Evolutionary conservation across 2,888 invertebrate genomes (phyloP), one percentile per base, ranked within the genome.

Genomic region (Heliconius sara): DNA sequence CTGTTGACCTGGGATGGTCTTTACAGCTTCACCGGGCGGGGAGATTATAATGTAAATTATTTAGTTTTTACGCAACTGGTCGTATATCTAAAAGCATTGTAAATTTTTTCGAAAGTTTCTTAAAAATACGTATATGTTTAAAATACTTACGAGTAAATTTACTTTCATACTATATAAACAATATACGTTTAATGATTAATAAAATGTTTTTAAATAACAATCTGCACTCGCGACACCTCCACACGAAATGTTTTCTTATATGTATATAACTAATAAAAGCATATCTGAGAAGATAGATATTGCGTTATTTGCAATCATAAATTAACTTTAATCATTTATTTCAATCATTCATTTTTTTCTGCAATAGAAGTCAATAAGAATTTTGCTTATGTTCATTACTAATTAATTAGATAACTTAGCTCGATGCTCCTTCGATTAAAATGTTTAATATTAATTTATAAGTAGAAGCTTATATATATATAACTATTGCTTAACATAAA

Each of bases 181-280:
- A 68, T n/a, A 39, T n/a, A 68, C n/a, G 39, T 68, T 39, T 68
- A 68, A 68, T 39, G n/a, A 68, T 5, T 39, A 68, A 65, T 65
- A 25, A 65, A 68, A 67, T 4, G 34, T 19, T 67, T 67, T 39
- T 39, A 68, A 68, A 43, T 65, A 43, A 68, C 68, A 68, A 68
- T 43, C 68, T 43, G 16, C 43, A 16, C 68, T n/a, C 12, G 25
- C 39, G 43, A 43, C 43, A 12, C 13, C 16, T 25, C 43, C 3
- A 25, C 12, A 19, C 9, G 30, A 39, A 66, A 43, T 68, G 7
- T 68, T 68, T 43, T 43, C 5, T 43, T 25, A 43, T 68, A 68
- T 52, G 12, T 47, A 16, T 68, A 5, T 43, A 43, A 16, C 68
- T 43, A 43, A 68, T 25, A 43, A 25, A 39, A 25, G 12, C 2